Conservation (phyloP, 2,888 invertebrate species). For the Cryptus armator region DNA sequence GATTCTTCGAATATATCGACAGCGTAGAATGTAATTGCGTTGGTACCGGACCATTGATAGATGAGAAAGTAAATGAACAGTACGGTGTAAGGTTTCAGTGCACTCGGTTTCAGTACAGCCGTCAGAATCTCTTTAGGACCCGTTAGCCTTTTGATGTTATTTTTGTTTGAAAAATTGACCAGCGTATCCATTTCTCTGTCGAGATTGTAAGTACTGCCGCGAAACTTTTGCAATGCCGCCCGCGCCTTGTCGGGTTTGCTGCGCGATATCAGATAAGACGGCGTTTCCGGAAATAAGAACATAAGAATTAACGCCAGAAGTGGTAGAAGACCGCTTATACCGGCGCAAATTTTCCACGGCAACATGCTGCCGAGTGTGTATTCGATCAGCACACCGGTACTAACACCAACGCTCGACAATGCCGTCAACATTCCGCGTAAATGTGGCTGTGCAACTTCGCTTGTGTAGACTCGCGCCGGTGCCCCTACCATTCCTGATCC, state of each 20-base stretch:
- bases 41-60: conserved; percentile 90
- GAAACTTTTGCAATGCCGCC: conserved; percentile 87
- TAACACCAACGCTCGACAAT: conserved; percentile 90
- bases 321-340: conserved; percentile 88
- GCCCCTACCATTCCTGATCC: conserved; percentile 91
- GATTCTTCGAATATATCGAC: conserved; percentile 89
- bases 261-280: conserved; percentile 89
- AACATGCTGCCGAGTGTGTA: conserved; percentile 88
- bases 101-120: conserved; percentile 88
- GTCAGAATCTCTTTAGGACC: conserved; percentile 86
- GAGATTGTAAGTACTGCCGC: conserved; percentile 88
- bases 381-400: conserved; percentile 89
- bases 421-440: conserved; percentile 91
- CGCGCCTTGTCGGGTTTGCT: conserved; percentile 88
- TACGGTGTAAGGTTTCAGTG: conserved; percentile 88
- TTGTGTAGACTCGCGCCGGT: conserved; percentile 90
- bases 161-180: conserved; percentile 88
- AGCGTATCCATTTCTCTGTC: conserved; percentile 88
- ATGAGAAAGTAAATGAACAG: conserved; percentile 89
- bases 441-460: conserved; percentile 91
- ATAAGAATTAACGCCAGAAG: conserved; percentile 87
- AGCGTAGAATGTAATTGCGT: conserved; percentile 90
- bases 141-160: conserved; percentile 87
- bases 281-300: conserved; percentile 90
- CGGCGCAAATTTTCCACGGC: conserved; percentile 89